These are phyloP conservation scores for Synanthedon tipuliformis DNA, from an alignment of 2,888 invertebrate genomes.

Conservation along the genomic window DNA sequence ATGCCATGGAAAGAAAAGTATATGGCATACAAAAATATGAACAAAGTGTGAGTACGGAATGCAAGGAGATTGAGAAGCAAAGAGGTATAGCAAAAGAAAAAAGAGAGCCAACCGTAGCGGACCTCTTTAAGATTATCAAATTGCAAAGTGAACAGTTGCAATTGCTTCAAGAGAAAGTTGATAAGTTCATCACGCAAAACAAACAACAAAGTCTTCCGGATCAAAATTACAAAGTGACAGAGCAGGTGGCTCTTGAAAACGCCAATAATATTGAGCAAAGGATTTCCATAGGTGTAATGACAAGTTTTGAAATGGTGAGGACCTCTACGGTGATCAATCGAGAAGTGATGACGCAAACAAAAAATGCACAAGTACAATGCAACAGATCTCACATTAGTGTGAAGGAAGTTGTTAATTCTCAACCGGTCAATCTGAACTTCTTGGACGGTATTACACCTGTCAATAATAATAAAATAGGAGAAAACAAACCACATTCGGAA, in stretches of 20 bases:
- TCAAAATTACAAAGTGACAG: constrained; percentile 28
- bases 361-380: constrained; percentile 53
- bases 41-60: constrained; percentile 24
- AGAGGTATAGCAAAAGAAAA: constrained; percentile 39
- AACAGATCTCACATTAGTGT: constrained; percentile 56
- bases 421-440: constrained; percentile 44
- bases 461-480: constrained; percentile 11
- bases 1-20: constrained; percentile 46
- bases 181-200: constrained; percentile 54
- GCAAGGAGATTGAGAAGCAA: constrained; percentile 38
- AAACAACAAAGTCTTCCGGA: constrained; percentile 19
- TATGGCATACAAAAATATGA: constrained; percentile 49
- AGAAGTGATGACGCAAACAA: constrained; percentile 35
- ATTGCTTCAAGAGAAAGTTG: constrained; percentile 73
- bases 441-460: constrained; percentile 52
- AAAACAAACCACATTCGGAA: constrained; percentile 1
- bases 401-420: constrained; percentile 41
- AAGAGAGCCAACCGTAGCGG: constrained; percentile 66
- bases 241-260: constrained; percentile 33
- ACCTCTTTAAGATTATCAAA: constrained; percentile 74
- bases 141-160: constrained; percentile 76
- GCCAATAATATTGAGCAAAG: constrained; percentile 54
- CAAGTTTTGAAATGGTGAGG: constrained; percentile 75
- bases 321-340: constrained; percentile 60
- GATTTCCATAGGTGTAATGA: constrained; percentile 79